Evolutionary conservation across 2,797 vertebrate species (phyloP).

Genomic region (Rhynchonycteris naso): DNA sequence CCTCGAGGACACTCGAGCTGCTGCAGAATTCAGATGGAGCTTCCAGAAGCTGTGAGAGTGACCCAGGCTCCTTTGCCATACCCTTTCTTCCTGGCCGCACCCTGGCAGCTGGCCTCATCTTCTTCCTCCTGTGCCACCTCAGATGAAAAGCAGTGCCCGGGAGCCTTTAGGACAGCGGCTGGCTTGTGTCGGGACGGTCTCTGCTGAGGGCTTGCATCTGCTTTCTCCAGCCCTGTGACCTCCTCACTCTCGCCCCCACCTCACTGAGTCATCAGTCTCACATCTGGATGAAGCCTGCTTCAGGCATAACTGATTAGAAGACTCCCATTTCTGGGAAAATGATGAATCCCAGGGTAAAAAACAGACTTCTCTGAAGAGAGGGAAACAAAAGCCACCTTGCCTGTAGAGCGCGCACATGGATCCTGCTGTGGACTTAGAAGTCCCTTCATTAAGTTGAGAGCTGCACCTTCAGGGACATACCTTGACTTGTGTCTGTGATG

Average conservation of each 20-base stretch:
- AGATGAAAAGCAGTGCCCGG: background rate
- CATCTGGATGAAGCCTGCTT: background rate
- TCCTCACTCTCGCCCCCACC: too few relatives aligned
- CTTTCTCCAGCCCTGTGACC: background rate
- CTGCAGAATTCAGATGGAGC: background rate
- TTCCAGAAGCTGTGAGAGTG: background rate
- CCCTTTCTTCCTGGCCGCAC: background rate
- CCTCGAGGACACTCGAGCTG: background rate
- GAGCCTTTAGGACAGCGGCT: background rate
- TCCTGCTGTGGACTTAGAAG: background rate
- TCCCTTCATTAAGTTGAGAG: background rate
- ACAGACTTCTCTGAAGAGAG: background rate
- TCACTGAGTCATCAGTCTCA: background rate
- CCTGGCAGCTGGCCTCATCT: background rate
- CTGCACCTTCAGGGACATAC: background rate
- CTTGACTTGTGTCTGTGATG: accelerated
- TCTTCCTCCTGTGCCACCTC: background rate
- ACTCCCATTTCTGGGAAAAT: background rate
- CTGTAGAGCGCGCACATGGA: background rate
- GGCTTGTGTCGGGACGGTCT: background rate
- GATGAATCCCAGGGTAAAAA: background rate
- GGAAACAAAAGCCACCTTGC: background rate
- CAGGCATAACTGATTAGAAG: background rate
- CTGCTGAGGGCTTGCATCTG: background rate
- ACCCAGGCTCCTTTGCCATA: background rate